These are phyloP conservation scores for human DNA, from an alignment of 2,113 vertebrate genomes.

Conservation along the genomic window DNA sequence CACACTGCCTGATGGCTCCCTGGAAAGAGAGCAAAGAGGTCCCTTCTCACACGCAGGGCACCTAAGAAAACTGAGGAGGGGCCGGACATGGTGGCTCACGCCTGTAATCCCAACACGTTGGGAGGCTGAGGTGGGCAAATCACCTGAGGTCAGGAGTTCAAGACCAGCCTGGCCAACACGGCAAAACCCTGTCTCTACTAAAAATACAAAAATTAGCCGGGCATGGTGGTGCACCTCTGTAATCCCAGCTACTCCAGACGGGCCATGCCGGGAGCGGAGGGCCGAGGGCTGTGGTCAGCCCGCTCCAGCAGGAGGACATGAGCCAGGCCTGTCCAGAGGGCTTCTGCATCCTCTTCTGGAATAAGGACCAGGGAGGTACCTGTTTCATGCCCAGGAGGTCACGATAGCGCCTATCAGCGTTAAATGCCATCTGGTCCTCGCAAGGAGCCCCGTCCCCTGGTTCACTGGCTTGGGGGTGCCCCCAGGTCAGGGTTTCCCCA, in stretches of 20 bases:
- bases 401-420: neutral
- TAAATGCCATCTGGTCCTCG: too few relatives aligned
- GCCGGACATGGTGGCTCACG: rapidly evolving
- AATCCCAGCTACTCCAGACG: neutral
- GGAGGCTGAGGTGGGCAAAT: too few relatives aligned
- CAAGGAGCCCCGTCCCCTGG: neutral
- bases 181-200: too few relatives aligned
- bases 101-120: too few relatives aligned
- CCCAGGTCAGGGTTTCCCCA: neutral
- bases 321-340: neutral
- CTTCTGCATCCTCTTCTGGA: rapidly evolving
- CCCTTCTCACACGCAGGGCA: neutral
- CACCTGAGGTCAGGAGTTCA: too few relatives aligned
- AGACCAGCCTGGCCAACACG: too few relatives aligned
- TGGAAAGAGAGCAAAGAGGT: neutral
- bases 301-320: rapidly evolving
- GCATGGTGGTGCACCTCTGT: too few relatives aligned
- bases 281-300: neutral
- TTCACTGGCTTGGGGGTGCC: neutral
- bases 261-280: rapidly evolving
- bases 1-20: too few relatives aligned
- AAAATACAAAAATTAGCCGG: too few relatives aligned
- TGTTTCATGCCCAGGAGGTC: neutral
- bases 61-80: neutral
- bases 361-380: rapidly evolving